Percentiles rank a stretch among this genome's conserved stretches.
These are phyloP conservation scores for Sisor rabdophorus DNA, from an alignment of 2,113 vertebrate species.

Conservation along the genomic window DNA sequence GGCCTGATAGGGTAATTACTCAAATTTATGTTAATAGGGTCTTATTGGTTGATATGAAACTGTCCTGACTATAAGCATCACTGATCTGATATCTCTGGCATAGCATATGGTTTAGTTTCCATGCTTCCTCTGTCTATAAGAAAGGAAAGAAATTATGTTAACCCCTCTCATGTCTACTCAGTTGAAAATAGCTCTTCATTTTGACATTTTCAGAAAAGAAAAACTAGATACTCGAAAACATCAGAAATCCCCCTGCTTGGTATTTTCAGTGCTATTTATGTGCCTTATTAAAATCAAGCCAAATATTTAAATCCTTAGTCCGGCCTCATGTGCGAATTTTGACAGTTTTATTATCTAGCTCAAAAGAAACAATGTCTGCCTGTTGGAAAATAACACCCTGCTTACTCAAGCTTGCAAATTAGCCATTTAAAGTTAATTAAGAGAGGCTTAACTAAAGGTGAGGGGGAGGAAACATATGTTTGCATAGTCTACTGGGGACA, in stretches of 20 bases:
- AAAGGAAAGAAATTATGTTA: conserved; percentile 51
- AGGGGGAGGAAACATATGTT: conserved; percentile 47
- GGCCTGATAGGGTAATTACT: conserved; percentile 84
- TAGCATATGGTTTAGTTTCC: conserved; percentile 69
- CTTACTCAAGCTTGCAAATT: conserved; percentile 56
- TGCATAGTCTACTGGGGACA: conserved; percentile 45
- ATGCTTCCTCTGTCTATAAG: conserved; percentile 59
- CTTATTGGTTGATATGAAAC: conserved; percentile 71
- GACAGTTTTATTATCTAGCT: conserved; percentile 32
- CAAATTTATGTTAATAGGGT: conserved; percentile 88
- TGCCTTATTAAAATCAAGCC: conserved; percentile 29
- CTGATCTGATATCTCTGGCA: conserved; percentile 58
- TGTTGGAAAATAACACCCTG: conserved; percentile 41
- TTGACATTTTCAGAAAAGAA: conserved; percentile 31
- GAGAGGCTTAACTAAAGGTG: conserved; percentile 52
- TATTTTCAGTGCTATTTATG: conserved; percentile 11
- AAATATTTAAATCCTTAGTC: conserved; percentile 27
- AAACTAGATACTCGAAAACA: conserved; percentile 42
- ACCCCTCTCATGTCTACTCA: conserved; percentile 63
- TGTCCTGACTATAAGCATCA: conserved; percentile 60
- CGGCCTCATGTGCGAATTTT: conserved; percentile 31
- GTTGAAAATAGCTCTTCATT: conserved; percentile 59
- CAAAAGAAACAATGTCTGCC: conserved; percentile 27
- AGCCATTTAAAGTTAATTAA: conserved; percentile 54
- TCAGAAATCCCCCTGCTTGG: not conserved